Base-by-base conservation (phyloP, 2,113 vertebrate species). In the Hydrolagus affinis region DNA sequence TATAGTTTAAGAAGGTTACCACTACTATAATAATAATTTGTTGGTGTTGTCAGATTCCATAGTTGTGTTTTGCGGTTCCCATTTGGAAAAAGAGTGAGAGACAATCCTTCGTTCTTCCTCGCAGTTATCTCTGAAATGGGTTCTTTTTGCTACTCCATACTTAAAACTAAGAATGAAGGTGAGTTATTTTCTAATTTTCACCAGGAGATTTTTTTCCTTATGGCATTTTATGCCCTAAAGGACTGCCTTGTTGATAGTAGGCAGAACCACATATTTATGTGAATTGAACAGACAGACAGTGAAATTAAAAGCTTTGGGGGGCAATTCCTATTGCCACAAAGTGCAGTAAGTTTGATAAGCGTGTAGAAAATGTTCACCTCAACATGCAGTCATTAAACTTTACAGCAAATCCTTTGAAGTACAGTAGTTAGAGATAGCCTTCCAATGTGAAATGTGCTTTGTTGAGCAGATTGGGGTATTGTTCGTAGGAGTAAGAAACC, bases 41-140 rank as follows among this genome's bases (percentile, higher is more conserved):
- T 25, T 86, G 86, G 86, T 8, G 85, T 23, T 8, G 77, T 56
- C 85, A 98, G 96, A 90, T 97, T 97, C 86, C 96, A 97, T 1
- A 95, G 95, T 0, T 98, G 97, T 86, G 94, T 92, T 87, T 92
- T 92, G 85, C 94, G 94, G 87, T 91, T 98, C 70, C 97, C 97
- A 0, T 96, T 97, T 86, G 91, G 91, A 21, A 96, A 96, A 90
- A 88, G 83, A 0, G 93, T 97, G 59, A 88, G 89, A 70, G 95
- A 92, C 85, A 98, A 96, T 88, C 94, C 94, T 0, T 0, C 0
- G 0, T 97, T 95, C 89, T 98, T 98, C 88, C 90, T 96, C 70
- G 90, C 69, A 25, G 86, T 97, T 86, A 94, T 99, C 77, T 92
- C 92, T 30, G 92, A 94, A 70, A 94, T 91, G 75, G 92, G 93